Conservation (phyloP, 2,113 vertebrate species). For the Atractosteus spatula region DNA sequence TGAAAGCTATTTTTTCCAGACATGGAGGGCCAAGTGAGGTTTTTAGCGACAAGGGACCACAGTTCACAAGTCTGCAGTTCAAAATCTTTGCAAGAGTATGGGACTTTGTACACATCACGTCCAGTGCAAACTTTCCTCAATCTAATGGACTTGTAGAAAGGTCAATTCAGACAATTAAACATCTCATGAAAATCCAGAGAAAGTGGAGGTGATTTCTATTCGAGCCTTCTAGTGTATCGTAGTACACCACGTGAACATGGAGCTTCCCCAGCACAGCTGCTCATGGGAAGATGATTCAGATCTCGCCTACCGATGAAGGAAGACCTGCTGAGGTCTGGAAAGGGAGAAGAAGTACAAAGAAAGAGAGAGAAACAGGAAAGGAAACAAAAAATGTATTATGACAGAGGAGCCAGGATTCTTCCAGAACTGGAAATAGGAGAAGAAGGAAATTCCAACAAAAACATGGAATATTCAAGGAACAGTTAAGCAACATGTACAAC, state of each 20-base stretch:
- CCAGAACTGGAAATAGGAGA: neutral
- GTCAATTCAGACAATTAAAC: neutral
- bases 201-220: constrained; percentile 13
- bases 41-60: too few relatives aligned
- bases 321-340: constrained; percentile 3
- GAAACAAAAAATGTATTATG: constrained; percentile 19
- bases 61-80: too few relatives aligned
- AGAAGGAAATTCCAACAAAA: neutral
- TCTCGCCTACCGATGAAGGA: constrained; percentile 8
- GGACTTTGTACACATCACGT: neutral
- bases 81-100: neutral
- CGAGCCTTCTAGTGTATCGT: constrained; percentile 7
- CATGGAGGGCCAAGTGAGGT: too few relatives aligned
- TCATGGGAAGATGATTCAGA: constrained; percentile 10
- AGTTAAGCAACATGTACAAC: neutral
- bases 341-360: constrained; percentile 9
- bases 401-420: constrained; percentile 5
- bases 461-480: neutral
- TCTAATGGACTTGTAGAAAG: too few relatives aligned
- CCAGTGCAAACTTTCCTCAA: too few relatives aligned
- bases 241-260: constrained; percentile 9
- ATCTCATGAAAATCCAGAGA: constrained; percentile 12
- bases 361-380: constrained; percentile 15
- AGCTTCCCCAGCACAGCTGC: constrained; percentile 11
- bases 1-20: too few relatives aligned